A percentile compares a stretch with the other conserved stretches of the same genome.
phyloP scores from a whole-genome alignment of 2,888 invertebrate species.

The Tanypteryx hageni region DNA sequence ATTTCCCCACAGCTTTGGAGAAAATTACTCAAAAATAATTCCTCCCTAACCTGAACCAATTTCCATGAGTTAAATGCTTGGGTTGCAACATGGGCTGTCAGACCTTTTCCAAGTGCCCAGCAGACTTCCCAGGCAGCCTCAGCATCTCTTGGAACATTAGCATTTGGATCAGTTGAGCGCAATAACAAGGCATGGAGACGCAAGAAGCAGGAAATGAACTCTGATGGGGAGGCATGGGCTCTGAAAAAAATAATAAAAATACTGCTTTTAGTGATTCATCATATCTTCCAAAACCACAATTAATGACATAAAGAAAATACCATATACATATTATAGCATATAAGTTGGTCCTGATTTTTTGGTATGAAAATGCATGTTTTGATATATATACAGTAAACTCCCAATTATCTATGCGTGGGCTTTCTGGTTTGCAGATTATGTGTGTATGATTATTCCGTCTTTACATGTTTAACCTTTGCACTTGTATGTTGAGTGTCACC shows the following conservation, averaged over 20 bases:
- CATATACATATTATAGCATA: no score
- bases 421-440: no score
- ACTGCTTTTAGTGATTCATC: no score
- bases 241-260: constrained; percentile 10
- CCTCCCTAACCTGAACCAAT: constrained; percentile 79
- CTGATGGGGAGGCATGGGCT: constrained; percentile 50
- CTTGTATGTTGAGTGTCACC: no score
- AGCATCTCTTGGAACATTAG: constrained; percentile 81
- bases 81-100: constrained; percentile 87
- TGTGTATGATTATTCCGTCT: no score
- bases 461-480: no score
- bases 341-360: no score
- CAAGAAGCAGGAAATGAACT: constrained; percentile 46
- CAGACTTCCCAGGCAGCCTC: constrained; percentile 73
- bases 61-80: constrained; percentile 87
- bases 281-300: no score
- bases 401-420: no score
- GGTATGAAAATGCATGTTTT: no score
- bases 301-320: no score
- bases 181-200: constrained; percentile 46
- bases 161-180: constrained; percentile 73
- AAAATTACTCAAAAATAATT: neutral
- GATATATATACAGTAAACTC: no score
- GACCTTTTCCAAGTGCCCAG: constrained; percentile 81
- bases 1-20: neutral